Evolutionary conservation across 2,113 vertebrate genomes (phyloP).

Genomic region (Anoura caudifer): DNA sequence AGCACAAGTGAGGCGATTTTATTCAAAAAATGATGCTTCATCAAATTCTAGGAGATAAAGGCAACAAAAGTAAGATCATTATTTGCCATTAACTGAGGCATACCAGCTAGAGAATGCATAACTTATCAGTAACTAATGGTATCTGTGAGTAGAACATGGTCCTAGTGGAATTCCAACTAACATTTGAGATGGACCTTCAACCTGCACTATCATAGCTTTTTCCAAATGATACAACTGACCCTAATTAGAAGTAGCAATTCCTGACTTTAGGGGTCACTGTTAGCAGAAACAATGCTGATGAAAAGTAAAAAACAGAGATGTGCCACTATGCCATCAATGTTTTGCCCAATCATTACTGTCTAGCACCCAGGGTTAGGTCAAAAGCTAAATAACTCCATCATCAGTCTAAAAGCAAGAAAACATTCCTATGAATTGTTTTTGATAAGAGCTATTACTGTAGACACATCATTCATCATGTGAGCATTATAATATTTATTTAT

Average conservation of each 20-base stretch:
- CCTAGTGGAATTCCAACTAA: neutral
- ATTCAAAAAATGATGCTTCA: neutral
- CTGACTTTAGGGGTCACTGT: neutral
- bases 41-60: neutral
- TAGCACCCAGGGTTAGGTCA: neutral
- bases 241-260: slow-evolving; percentile 13
- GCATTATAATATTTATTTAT: slow-evolving; percentile 63
- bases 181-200: slow-evolving; percentile 6
- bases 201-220: slow-evolving; percentile 18
- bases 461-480: slow-evolving; percentile 33
- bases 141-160: slow-evolving; percentile 21
- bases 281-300: neutral
- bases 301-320: slow-evolving; percentile 30
- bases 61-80: neutral
- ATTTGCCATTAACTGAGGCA: neutral
- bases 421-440: slow-evolving; percentile 30
- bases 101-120: neutral
- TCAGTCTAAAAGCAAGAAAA: slow-evolving; percentile 37
- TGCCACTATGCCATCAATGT: neutral
- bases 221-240: slow-evolving; percentile 3
- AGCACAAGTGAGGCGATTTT: slow-evolving; percentile 3
- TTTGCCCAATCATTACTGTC: neutral
- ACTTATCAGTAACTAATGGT: neutral
- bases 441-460: slow-evolving; percentile 37
- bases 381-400: slow-evolving; percentile 37